Conservation (phyloP, 2,797 vertebrate species). For the Ceyx erithaca region DNA sequence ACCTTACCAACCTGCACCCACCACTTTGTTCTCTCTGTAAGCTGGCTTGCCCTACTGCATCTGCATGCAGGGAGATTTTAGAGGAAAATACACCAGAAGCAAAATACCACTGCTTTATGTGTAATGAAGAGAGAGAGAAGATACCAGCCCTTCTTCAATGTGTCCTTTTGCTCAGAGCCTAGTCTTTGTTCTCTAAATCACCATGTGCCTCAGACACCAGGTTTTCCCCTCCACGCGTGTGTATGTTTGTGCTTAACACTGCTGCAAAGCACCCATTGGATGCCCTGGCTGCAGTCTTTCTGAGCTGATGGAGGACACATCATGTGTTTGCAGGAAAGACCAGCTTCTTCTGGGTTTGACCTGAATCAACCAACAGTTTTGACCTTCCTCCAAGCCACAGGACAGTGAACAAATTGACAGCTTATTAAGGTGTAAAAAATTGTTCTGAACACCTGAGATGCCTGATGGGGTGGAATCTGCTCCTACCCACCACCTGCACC, state of each 20-base stretch:
- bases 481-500: background rate
- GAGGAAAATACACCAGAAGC: background rate
- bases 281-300: background rate
- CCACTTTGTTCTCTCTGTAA: background rate
- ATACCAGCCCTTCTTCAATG: background rate
- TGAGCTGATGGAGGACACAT: fast-evolving
- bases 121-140: background rate
- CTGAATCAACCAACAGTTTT: background rate
- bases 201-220: fast-evolving
- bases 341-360: background rate
- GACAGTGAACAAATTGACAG: background rate
- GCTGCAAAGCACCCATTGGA: background rate
- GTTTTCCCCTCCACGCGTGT: fast-evolving
- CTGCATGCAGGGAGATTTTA: fast-evolving
- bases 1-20: background rate
- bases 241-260: background rate
- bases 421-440: background rate
- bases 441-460: background rate
- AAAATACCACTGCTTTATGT: background rate
- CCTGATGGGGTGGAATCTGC: background rate
- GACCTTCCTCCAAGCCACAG: background rate
- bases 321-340: background rate
- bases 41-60: background rate
- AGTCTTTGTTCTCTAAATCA: background rate
- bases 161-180: background rate